Evolutionary conservation across 2,888 invertebrate genomes (phyloP).

Genomic region (Corbicula japonica): DNA sequence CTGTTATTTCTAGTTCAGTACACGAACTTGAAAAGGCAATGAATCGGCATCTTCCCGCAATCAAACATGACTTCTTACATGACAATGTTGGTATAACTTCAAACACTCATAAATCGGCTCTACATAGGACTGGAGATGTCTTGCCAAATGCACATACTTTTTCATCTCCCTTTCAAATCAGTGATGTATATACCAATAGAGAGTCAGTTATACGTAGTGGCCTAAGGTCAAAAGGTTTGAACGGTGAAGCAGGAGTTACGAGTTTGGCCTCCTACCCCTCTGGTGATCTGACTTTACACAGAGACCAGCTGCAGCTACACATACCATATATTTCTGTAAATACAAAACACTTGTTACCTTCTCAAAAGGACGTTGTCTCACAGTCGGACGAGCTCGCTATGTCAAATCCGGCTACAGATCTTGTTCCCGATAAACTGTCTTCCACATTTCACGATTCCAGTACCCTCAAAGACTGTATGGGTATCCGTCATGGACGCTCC

Average conservation of each 20-base stretch:
- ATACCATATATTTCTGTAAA: constrained; percentile 70
- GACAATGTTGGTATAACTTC: constrained; percentile 17
- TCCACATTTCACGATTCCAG: constrained; percentile 16
- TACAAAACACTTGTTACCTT: constrained; percentile 45
- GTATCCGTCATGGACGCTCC: constrained; percentile 30
- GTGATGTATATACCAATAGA: constrained; percentile 96
- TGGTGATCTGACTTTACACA: constrained; percentile 89
- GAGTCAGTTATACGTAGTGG: constrained; percentile 97
- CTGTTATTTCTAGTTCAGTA: constrained; percentile 88
- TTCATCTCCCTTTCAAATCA: constrained; percentile 88
- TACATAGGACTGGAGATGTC: constrained; percentile 94
- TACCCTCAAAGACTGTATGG: constrained; percentile 16
- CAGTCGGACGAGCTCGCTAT: constrained; percentile 90
- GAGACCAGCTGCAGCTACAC: constrained; percentile 70
- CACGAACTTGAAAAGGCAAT: constrained; percentile 98
- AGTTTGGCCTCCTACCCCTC: constrained; percentile 96
- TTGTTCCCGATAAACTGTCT: constrained; percentile 88
- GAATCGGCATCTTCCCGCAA: constrained; percentile 94
- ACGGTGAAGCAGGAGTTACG: constrained; percentile 87
- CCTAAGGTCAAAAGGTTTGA: constrained; percentile 80
- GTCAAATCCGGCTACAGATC: constrained; percentile 99
- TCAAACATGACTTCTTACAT: constrained; percentile 6
- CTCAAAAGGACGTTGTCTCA: constrained; percentile 67
- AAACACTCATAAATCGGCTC: constrained; percentile 87
- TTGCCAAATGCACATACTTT: constrained; percentile 44